phyloP scores from a whole-genome alignment of 2,888 invertebrate genomes.

The Oxycera nigricornis region DNA sequence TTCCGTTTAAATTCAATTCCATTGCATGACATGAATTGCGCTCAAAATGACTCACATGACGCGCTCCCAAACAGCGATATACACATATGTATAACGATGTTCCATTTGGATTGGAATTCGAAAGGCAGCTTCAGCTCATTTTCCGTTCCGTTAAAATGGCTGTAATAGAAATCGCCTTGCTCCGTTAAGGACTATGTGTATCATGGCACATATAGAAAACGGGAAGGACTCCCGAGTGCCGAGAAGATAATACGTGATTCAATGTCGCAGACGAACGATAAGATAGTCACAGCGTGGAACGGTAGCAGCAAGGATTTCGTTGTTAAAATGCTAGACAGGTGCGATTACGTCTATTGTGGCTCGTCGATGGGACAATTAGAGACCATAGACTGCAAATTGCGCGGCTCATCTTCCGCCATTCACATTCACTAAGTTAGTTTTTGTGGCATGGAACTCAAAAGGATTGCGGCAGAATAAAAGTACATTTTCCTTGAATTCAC shows the following conservation, averaged over 20 bases:
- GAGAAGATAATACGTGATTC: slow-evolving; percentile 20
- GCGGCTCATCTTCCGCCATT: slow-evolving; percentile 1
- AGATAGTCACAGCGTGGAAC: background rate
- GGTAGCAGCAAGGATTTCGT: slow-evolving; percentile 13
- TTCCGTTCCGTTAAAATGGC: slow-evolving; percentile 23
- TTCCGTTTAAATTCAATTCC: slow-evolving; percentile 18
- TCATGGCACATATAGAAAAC: background rate
- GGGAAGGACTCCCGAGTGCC: background rate
- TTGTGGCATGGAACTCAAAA: background rate
- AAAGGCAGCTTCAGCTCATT: slow-evolving; percentile 19
- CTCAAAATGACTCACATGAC: background rate
- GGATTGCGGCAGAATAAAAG: background rate
- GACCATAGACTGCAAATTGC: slow-evolving; percentile 22
- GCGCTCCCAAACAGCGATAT: background rate
- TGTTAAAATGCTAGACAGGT: slow-evolving; percentile 33
- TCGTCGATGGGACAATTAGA: slow-evolving; percentile 21
- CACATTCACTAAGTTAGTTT: background rate
- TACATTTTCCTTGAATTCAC: no score
- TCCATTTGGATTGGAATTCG: slow-evolving; percentile 19
- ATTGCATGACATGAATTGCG: background rate
- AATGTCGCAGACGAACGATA: slow-evolving; percentile 6
- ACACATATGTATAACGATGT: background rate
- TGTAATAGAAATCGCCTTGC: slow-evolving; percentile 9
- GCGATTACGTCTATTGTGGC: slow-evolving; percentile 27
- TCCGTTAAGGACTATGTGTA: slow-evolving; percentile 1